Evolutionary conservation across 2,113 vertebrate genomes (phyloP).

Genomic region (Campylomormyrus tamandua): DNA sequence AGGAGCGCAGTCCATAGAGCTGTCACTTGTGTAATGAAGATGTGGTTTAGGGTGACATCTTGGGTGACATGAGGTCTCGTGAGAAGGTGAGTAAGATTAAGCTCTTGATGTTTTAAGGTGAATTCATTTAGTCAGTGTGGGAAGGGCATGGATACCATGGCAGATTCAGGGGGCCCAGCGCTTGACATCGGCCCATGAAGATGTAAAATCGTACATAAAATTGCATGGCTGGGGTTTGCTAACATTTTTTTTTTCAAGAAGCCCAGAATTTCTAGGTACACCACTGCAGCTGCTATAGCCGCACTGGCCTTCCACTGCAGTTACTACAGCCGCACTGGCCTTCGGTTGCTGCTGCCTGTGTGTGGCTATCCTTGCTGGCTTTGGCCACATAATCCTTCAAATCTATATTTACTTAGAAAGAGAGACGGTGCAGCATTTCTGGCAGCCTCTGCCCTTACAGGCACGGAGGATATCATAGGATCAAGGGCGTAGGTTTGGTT

Average conservation of each 20-base stretch:
- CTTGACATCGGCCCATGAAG: not conserved
- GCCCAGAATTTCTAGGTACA: not conserved
- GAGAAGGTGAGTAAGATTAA: constrained; percentile 11
- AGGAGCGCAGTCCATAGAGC: constrained; percentile 58
- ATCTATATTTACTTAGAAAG: constrained; percentile 63
- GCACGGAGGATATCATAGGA: constrained; percentile 54
- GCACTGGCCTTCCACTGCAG: constrained; percentile 37
- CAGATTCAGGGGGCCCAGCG: not conserved
- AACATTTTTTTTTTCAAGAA: not conserved
- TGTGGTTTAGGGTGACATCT: constrained; percentile 57
- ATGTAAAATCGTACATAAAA: not conserved
- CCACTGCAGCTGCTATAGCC: not conserved
- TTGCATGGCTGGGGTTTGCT: not conserved
- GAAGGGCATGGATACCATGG: not conserved
- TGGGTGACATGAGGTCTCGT: constrained; percentile 48
- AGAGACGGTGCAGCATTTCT: constrained; percentile 58
- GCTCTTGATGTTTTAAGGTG: constrained; percentile 13
- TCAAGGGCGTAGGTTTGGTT: not conserved
- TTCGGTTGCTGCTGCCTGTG: constrained; percentile 42
- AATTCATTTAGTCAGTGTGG: constrained; percentile 38
- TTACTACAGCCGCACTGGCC: constrained; percentile 32
- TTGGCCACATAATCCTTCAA: constrained; percentile 47
- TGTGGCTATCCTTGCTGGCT: constrained; percentile 36
- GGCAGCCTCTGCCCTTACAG: constrained; percentile 55
- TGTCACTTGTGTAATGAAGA: constrained; percentile 61